Percentiles rank a stretch among this genome's conserved stretches.
Conservation (phyloP, 2,113 vertebrate genomes). For the Antechinus stuartii region DNA sequence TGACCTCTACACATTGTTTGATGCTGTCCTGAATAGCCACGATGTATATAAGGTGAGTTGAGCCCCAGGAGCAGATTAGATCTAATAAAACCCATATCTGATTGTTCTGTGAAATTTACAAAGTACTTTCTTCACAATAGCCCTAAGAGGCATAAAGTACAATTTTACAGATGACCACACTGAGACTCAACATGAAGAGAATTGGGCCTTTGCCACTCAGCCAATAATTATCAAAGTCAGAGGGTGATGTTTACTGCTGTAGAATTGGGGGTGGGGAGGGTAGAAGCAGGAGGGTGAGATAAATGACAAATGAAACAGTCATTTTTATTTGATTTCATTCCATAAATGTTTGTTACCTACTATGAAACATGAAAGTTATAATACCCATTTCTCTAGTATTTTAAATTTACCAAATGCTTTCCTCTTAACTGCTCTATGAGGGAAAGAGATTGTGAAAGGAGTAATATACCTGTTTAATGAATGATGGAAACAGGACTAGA, state of each 20-base stretch:
- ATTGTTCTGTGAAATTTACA: background rate
- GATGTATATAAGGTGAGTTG: conserved; percentile 93
- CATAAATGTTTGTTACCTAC: background rate
- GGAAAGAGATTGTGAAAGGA: background rate
- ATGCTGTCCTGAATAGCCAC: conserved; percentile 91
- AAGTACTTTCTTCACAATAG: background rate
- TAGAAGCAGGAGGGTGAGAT: background rate
- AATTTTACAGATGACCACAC: background rate
- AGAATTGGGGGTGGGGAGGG: background rate
- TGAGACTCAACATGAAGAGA: background rate
- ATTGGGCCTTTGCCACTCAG: background rate
- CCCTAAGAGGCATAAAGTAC: background rate
- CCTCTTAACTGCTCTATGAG: background rate
- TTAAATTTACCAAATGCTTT: background rate
- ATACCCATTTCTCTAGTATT: background rate
- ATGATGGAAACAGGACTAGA: background rate
- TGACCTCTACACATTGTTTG: conserved; percentile 93
- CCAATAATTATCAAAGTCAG: background rate
- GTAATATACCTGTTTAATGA: background rate
- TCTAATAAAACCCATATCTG: background rate
- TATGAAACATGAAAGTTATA: background rate
- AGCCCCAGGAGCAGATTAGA: background rate
- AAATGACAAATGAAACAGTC: background rate
- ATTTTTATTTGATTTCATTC: background rate
- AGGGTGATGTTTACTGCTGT: background rate